phyloP scores from a whole-genome alignment of 2,113 vertebrate genomes.

The Phyllostomus discolor region DNA sequence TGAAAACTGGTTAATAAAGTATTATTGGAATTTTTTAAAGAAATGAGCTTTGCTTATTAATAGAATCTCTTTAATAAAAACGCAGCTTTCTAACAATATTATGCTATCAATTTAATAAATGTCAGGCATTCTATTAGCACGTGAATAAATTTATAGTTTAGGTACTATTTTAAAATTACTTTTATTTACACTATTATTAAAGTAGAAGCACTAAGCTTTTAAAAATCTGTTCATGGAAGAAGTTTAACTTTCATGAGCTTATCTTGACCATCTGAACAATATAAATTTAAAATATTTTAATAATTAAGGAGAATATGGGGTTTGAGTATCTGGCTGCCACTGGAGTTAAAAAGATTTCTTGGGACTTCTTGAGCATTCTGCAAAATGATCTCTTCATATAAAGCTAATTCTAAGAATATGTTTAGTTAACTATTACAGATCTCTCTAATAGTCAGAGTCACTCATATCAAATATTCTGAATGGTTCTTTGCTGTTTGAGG shows the following conservation, averaged over 20 bases:
- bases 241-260: slow-evolving; percentile 41
- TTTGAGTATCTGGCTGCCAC: slow-evolving; percentile 13
- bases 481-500: slow-evolving; percentile 8
- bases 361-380: not conserved
- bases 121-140: not conserved
- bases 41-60: slow-evolving; percentile 66
- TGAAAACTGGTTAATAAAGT: slow-evolving; percentile 61
- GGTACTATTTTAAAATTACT: not conserved
- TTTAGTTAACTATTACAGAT: slow-evolving; percentile 61
- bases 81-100: slow-evolving; percentile 55
- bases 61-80: slow-evolving; percentile 58
- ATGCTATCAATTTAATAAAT: slow-evolving; percentile 25
- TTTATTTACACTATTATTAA: slow-evolving; percentile 30
- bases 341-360: slow-evolving; percentile 4
- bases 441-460: slow-evolving; percentile 61
- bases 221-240: slow-evolving; percentile 8
- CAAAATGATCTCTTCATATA: not conserved
- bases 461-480: not conserved
- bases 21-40: slow-evolving; percentile 52
- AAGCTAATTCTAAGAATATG: slow-evolving; percentile 1
- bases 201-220: slow-evolving; percentile 12
- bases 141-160: slow-evolving; percentile 1
- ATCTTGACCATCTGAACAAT: not conserved
- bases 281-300: not conserved
- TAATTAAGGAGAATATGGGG: slow-evolving; percentile 33